Evolutionary conservation across 2,113 vertebrate genomes (phyloP).

Genomic region (Elanus axillaris): DNA sequence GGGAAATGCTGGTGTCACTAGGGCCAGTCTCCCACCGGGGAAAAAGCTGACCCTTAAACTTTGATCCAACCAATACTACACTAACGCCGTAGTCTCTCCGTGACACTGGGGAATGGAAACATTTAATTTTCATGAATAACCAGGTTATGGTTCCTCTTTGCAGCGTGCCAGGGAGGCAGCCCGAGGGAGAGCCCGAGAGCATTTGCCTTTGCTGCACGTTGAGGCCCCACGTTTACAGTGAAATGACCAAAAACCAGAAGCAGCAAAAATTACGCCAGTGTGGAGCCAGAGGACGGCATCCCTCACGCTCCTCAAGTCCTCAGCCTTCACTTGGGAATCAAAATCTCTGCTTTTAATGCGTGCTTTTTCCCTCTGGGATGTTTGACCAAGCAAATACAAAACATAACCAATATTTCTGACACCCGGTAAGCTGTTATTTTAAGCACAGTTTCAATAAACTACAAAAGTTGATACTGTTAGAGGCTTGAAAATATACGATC

Average conservation of each 20-base stretch:
- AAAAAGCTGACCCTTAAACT: not conserved
- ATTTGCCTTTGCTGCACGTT: fast-evolving
- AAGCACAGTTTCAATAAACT: conserved; percentile 57
- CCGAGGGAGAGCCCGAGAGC: too few species aligned
- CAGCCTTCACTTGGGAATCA: not conserved
- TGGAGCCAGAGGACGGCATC: not conserved
- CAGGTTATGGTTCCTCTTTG: not conserved
- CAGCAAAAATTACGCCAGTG: not conserved
- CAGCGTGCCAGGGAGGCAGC: not conserved
- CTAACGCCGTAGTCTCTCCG: fast-evolving
- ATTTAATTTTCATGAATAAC: not conserved
- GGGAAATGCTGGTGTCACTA: not conserved
- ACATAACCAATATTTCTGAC: not conserved
- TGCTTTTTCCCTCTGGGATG: not conserved
- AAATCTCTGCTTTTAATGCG: not conserved
- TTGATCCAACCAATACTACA: fast-evolving
- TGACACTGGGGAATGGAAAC: fast-evolving
- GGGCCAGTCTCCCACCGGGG: not conserved
- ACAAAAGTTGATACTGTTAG: not conserved
- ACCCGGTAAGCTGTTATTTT: conserved; percentile 19
- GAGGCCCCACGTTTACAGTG: not conserved
- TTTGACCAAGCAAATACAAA: conserved; percentile 34
- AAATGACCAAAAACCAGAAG: not conserved
- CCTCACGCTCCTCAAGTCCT: fast-evolving
- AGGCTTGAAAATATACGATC: conserved; percentile 50